A percentile compares a stretch with the other conserved stretches of the same genome.
Conservation (phyloP, 2,113 vertebrate genomes). For the Hippocampus guttulatus region DNA sequence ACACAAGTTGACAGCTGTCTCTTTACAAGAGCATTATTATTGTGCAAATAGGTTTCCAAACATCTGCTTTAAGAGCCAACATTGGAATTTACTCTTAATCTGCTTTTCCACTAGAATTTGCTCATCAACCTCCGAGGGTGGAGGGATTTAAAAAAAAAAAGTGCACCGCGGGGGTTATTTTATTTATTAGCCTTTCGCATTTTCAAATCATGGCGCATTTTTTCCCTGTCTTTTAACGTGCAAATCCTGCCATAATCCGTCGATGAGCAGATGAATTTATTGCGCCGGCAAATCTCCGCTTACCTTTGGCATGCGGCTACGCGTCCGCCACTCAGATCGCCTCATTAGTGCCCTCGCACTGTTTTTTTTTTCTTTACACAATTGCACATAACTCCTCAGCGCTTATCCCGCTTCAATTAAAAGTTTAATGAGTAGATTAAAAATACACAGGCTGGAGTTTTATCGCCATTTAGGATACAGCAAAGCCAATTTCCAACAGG, state of each 20-base stretch:
- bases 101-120: constrained; percentile 62
- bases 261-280: constrained; percentile 70
- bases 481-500: constrained; percentile 53
- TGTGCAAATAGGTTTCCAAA: constrained; percentile 63
- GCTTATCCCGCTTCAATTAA: constrained; percentile 75
- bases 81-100: constrained; percentile 64
- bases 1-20: constrained; percentile 62
- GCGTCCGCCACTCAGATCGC: constrained; percentile 62
- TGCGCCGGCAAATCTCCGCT: constrained; percentile 56
- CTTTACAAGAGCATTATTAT: constrained; percentile 60
- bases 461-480: constrained; percentile 68
- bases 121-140: constrained; percentile 40
- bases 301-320: constrained; percentile 62
- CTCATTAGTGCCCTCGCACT: constrained; percentile 60
- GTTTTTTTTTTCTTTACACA: constrained; percentile 20
- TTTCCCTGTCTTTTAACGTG: constrained; percentile 27
- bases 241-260: constrained; percentile 67
- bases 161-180: constrained; percentile 35
- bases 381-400: constrained; percentile 43
- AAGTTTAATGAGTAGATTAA: constrained; percentile 79
- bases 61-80: constrained; percentile 67
- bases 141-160: neutral
- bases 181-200: constrained; percentile 65
- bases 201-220: constrained; percentile 57
- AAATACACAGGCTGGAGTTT: constrained; percentile 69